phyloP scores from a whole-genome alignment of 2,888 invertebrate genomes.

The Plebejus anna region DNA sequence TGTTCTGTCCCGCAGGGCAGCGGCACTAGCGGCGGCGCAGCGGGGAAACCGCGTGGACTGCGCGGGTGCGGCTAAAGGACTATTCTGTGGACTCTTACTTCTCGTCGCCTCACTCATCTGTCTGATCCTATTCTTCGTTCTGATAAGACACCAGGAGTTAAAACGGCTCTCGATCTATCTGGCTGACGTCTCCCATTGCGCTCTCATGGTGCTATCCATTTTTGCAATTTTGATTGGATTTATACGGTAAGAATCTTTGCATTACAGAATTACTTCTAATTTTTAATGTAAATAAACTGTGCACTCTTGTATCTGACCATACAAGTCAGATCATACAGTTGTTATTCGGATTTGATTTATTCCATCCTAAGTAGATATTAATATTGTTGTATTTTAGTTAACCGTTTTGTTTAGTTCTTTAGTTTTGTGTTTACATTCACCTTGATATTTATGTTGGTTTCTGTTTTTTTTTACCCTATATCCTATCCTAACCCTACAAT shows the following conservation, averaged over 20 bases:
- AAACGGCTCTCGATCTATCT: constrained; percentile 92
- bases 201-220: constrained; percentile 91
- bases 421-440: constrained; percentile 36
- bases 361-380: neutral
- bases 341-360: neutral
- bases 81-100: constrained; percentile 94
- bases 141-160: constrained; percentile 91
- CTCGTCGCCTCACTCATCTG: constrained; percentile 95
- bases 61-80: constrained; percentile 95
- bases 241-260: constrained; percentile 83
- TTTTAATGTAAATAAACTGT: neutral
- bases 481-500: constrained; percentile 36
- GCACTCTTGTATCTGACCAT: neutral
- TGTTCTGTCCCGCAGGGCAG: constrained; percentile 92
- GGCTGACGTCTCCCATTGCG: constrained; percentile 94
- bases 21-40: constrained; percentile 90
- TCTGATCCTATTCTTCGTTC: constrained; percentile 96
- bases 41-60: constrained; percentile 94
- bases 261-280: constrained; percentile 32
- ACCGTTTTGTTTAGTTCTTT: constrained; percentile 39
- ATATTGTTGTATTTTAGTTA: neutral
- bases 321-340: neutral
- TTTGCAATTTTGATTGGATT: constrained; percentile 95
- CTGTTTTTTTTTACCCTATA: constrained; percentile 39
- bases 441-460: constrained; percentile 37